phyloP scores from a whole-genome alignment of 2,888 invertebrate genomes.

The Himalopsyche kuldschensis region DNA sequence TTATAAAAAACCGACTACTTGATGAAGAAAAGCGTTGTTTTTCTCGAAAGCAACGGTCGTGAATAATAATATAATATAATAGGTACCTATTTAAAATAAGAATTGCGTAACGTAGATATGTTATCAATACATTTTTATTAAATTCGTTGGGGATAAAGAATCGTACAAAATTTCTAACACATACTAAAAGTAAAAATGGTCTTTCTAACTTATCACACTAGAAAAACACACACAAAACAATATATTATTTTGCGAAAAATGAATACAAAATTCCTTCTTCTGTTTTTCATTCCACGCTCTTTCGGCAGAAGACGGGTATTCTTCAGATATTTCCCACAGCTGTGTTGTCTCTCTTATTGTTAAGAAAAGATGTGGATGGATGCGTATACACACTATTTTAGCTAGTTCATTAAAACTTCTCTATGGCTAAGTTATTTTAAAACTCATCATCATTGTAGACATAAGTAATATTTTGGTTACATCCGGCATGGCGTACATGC shows the following conservation, averaged over 20 bases:
- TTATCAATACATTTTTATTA: background rate
- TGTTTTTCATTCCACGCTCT: background rate
- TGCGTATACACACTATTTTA: slow-evolving; percentile 11
- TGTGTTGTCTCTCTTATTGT: background rate
- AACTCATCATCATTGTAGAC: slow-evolving; percentile 26
- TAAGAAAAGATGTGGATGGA: background rate
- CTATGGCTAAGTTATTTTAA: slow-evolving; percentile 37
- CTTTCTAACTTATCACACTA: slow-evolving; percentile 2
- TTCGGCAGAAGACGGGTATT: background rate
- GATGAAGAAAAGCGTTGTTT: background rate
- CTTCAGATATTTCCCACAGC: background rate
- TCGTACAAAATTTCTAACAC: background rate
- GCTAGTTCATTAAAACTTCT: slow-evolving; percentile 33
- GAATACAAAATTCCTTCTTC: background rate
- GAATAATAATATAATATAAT: background rate
- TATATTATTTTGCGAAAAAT: background rate
- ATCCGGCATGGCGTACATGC: slow-evolving; percentile 39
- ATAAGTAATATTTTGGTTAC: slow-evolving; percentile 38
- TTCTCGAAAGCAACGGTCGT: background rate
- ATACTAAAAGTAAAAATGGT: slow-evolving; percentile 3
- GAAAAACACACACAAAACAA: slow-evolving; percentile 1
- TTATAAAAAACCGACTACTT: background rate
- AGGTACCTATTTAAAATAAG: background rate
- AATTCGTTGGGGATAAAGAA: slow-evolving; percentile 8
- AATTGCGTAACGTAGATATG: background rate